These are phyloP conservation scores for Zeugodacus cucurbitae DNA, from an alignment of 1,140 invertebrate genomes.

Conservation along the genomic window DNA sequence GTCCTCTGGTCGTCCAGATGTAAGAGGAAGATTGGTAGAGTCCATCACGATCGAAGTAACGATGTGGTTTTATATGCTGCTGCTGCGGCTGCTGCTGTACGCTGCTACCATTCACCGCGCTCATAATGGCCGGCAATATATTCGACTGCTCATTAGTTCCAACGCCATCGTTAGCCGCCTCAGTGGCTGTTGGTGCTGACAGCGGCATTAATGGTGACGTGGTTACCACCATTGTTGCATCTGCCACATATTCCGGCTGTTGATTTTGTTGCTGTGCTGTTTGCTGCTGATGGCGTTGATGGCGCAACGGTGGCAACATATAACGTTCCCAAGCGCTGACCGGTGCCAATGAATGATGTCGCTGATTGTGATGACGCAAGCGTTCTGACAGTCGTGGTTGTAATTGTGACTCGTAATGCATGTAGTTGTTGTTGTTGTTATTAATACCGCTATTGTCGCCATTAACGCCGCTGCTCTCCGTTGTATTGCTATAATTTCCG, in stretches of 20 bases:
- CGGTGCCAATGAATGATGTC: not conserved
- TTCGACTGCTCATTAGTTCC: not conserved
- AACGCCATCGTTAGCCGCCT: not conserved
- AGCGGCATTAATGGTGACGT: not conserved
- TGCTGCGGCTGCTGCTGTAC: not conserved
- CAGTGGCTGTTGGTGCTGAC: not conserved
- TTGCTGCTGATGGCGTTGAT: not conserved
- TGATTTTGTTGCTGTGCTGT: not conserved
- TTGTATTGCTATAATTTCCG: slow-evolving; percentile 10
- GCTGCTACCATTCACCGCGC: not conserved
- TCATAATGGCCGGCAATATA: not conserved
- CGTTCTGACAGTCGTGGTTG: not conserved
- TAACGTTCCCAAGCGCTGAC: not conserved
- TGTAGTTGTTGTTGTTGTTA: not conserved
- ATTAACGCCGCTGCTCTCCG: not conserved
- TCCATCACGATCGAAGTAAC: not conserved
- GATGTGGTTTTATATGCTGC: not conserved
- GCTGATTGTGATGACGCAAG: slow-evolving; percentile 2
- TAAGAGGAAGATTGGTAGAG: not conserved
- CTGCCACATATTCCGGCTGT: not conserved
- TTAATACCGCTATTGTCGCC: not conserved
- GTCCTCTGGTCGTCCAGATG: not conserved
- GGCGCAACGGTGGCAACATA: not conserved
- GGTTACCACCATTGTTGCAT: not conserved
- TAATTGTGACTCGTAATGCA: not conserved